Evolutionary conservation across 2,888 invertebrate genomes (phyloP).

Genomic region (Axea sp.): DNA sequence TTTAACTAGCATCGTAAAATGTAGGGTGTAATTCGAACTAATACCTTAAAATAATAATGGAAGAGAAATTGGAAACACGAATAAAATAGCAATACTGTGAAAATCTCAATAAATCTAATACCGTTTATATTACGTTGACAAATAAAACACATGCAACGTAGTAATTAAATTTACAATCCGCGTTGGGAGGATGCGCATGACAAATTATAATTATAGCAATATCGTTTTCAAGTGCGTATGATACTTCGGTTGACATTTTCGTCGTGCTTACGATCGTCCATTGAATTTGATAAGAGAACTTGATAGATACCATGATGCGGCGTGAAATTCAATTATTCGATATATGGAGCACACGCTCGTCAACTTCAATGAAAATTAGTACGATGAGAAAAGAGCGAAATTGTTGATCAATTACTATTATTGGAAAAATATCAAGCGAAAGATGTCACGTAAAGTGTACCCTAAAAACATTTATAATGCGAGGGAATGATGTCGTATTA

Average conservation of each 20-base stretch:
- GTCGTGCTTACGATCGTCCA: constrained; percentile 56
- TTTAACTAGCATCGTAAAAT: no score
- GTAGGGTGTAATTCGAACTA: not conserved
- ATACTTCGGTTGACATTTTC: constrained; percentile 49
- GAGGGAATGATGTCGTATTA: not conserved
- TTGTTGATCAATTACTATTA: constrained; percentile 59
- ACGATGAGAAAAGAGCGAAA: constrained; percentile 54
- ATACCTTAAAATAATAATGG: not conserved
- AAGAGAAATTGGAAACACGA: not conserved
- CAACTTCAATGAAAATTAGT: constrained; percentile 58
- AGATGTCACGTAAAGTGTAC: constrained; percentile 35
- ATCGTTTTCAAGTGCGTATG: constrained; percentile 52
- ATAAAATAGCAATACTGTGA: not conserved
- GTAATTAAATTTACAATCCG: constrained; percentile 31
- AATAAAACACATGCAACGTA: not conserved
- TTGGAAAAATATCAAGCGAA: constrained; percentile 35
- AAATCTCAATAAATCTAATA: constrained; percentile 17
- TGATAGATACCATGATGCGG: constrained; percentile 59
- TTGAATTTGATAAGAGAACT: constrained; percentile 58
- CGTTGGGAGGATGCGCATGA: constrained; percentile 25
- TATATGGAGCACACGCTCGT: constrained; percentile 57
- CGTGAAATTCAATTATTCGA: constrained; percentile 55
- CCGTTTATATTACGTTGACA: constrained; percentile 9
- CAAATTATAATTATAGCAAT: constrained; percentile 56
- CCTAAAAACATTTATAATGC: constrained; percentile 40